Evolutionary conservation across 2,888 invertebrate genomes (phyloP), one percentile per base, ranked within the genome.

Genomic region (Agriopis aurantiaria): DNA sequence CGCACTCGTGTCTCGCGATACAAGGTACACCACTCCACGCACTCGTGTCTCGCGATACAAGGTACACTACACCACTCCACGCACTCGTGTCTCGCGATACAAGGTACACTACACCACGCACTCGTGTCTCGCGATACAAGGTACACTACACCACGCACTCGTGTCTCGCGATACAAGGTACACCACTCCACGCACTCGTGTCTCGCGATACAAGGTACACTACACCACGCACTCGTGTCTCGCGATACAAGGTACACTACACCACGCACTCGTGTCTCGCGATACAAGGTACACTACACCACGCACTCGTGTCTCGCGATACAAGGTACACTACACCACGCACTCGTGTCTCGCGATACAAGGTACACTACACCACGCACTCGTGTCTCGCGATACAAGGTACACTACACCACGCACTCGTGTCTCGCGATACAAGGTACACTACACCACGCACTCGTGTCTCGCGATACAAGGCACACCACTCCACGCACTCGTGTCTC

Each of bases 1-100:
- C 64, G 82, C 80, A n/a, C 91, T n/a, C n/a, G n/a, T n/a, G n/a
- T n/a, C 59, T 73, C 85, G n/a, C 78, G 72, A 5, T 51, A 8
- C 14, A 41, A 49, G 80, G 58, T 58, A 58, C 55, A n/a, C 8
- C 53, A 52, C 10, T 5, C 0, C 11, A 23, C 64, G 82, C 80
- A n/a, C 91, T n/a, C n/a, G n/a, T n/a, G n/a, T n/a, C 59, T 73
- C 85, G n/a, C 78, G 72, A 5, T 51, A 8, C 14, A 41, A 49
- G 80, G 58, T 58, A 58, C 55, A n/a, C 8, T 40, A 52, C 10
- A 0, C 0, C 11, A 23, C 51, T 8, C 48, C 48, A n/a, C 64
- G 82, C 80, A n/a, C 91, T n/a, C n/a, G n/a, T n/a, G n/a, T n/a
- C 59, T 73, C 85, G n/a, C 78, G 72, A 5, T 51, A 8, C 14